Conservation (phyloP, 2,888 invertebrate genomes). For the Melieria omissa region DNA sequence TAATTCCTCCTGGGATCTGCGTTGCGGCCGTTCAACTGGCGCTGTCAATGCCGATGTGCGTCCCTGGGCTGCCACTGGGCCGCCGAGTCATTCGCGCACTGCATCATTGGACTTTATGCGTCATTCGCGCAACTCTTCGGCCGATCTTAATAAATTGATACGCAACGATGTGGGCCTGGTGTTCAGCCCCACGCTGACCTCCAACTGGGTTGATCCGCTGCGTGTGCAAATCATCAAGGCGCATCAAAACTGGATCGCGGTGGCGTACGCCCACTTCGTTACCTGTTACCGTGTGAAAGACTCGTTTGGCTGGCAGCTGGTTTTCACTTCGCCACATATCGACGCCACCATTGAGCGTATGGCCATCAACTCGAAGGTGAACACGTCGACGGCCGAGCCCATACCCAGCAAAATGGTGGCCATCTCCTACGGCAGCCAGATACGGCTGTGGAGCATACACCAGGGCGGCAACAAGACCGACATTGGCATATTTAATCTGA, state of each 20-base stretch:
- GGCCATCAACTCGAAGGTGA: conserved; percentile 82
- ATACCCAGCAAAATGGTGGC: conserved; percentile 83
- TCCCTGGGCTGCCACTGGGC: conserved; percentile 52
- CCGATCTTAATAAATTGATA: conserved; percentile 78
- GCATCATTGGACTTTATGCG: conserved; percentile 81
- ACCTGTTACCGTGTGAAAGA: conserved; percentile 95
- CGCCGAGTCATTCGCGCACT: conserved; percentile 77
- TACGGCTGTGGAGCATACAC: conserved; percentile 82
- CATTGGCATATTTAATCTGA: conserved; percentile 89
- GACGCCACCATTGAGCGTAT: conserved; percentile 88
- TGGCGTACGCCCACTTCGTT: conserved; percentile 95
- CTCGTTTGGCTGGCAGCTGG: conserved; percentile 95
- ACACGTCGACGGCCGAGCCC: conserved; percentile 68
- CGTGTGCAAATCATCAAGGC: conserved; percentile 94
- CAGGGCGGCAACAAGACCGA: conserved; percentile 81
- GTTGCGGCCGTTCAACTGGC: conserved; percentile 62
- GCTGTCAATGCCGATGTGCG: conserved; percentile 50
- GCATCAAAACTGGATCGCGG: conserved; percentile 98
- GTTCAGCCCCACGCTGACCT: conserved; percentile 71
- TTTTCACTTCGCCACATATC: conserved; percentile 93
- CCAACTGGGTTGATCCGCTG: conserved; percentile 82
- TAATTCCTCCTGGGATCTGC: conserved; percentile 85
- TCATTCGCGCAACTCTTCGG: conserved; percentile 79
- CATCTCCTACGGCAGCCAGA: conserved; percentile 80
- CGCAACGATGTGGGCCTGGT: conserved; percentile 78